Base-by-base conservation (phyloP, 2,113 vertebrate species). In the Pimephales promelas region DNA sequence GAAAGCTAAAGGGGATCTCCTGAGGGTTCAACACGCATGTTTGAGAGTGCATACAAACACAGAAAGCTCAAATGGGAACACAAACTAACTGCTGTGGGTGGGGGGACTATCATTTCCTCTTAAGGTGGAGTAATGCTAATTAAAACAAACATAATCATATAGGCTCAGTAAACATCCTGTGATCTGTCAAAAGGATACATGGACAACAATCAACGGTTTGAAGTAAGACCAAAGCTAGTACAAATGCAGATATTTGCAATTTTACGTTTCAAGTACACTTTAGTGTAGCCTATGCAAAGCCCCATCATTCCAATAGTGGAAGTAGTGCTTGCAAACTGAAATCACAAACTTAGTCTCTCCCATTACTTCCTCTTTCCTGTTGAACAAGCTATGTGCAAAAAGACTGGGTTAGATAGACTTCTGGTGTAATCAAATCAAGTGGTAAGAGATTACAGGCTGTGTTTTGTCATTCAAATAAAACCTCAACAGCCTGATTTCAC, bases 71-170 rank as follows among this genome's bases (percentile, higher is more conserved):
- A 40, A 49, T 18, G 47, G 3, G 20, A 45, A 72, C 43, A 24
- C 61, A 72, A 14, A 59, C 34, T 54, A 79, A 20, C 82, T 24
- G 83, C 45, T 28, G 77, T 75, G 83, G 83, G 80, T 73, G 83
- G 83, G 86, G 87, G 81, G 34, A 22, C 83, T 56, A 34, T 82
- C 81, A 88, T 88, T 86, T 88, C 87, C 87, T 86, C 81, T 80
- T 31, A 14, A 83, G 75, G 81, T 80, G 54, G 47, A 76, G 75
- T 61, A 59, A 77, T 79, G 76, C 73, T 61, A 59, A 71, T 68
- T 81, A 45, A 59, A 45, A 88, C 84, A 88, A 86, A 85, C 85
- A 47, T 56, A 43, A 70, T 36, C 74, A 36, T 68, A 49, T 68
- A 49, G n/a, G 71, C 57, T 82, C 18, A 13, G 40, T 64, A 31